Percentiles rank a stretch among this genome's conserved stretches.
Conservation (phyloP, 2,888 invertebrate species). For the Drosophila sordidapex region DNA sequence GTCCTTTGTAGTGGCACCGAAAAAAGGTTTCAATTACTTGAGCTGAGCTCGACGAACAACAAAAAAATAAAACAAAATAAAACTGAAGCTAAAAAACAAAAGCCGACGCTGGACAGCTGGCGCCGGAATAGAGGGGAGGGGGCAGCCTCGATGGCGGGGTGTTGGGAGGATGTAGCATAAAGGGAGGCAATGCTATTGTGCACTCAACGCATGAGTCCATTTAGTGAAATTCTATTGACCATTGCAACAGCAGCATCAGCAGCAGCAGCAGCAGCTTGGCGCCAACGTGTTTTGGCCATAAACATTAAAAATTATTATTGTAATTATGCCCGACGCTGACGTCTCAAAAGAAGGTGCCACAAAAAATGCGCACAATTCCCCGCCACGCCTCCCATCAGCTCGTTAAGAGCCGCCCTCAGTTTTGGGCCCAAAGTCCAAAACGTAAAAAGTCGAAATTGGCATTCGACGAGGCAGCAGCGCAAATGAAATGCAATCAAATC, state of each 20-base stretch:
- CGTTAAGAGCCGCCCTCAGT: conserved; percentile 1
- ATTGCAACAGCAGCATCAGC: conserved; percentile 14
- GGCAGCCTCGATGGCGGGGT: neutral
- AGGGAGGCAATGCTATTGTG: conserved; percentile 4
- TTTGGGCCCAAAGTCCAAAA: conserved; percentile 71
- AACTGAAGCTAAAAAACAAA: conserved; percentile 32
- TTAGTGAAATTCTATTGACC: conserved; percentile 50
- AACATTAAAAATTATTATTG: conserved; percentile 69
- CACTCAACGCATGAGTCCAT: conserved; percentile 33
- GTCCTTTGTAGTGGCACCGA: conserved; percentile 73
- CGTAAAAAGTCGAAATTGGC: conserved; percentile 56
- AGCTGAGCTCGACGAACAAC: conserved; percentile 2
- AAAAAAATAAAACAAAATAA: conserved; percentile 21
- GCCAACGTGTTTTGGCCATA: conserved; percentile 60
- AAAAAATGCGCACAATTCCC: neutral
- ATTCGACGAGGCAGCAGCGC: conserved; percentile 52
- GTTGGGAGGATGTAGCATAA: neutral
- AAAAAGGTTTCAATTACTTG: conserved; percentile 74
- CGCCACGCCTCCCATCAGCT: conserved; percentile 1
- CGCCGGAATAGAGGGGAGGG: neutral
- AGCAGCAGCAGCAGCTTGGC: conserved; percentile 41
- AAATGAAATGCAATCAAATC: conserved; percentile 46
- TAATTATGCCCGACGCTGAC: conserved; percentile 53
- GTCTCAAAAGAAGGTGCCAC: conserved; percentile 28
- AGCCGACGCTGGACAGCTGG: conserved; percentile 40